These are phyloP conservation scores for Spea multiplicata DNA, from an alignment of 2,113 vertebrate genomes.

Conservation along the genomic window DNA sequence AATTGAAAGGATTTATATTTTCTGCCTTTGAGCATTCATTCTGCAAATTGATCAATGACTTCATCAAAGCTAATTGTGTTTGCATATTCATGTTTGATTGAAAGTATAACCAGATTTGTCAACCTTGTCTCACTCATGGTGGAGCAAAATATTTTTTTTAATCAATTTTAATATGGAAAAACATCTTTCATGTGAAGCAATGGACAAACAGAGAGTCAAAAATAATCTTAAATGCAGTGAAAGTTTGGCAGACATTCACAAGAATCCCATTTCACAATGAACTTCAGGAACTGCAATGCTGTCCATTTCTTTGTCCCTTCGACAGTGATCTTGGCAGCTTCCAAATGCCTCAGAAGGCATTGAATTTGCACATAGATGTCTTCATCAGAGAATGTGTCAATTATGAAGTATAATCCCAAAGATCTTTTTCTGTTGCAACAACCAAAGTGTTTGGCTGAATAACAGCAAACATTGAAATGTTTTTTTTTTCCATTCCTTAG, in stretches of 20 bases:
- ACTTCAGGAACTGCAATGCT: neutral
- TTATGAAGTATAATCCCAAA: neutral
- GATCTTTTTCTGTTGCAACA: slow-evolving; percentile 5
- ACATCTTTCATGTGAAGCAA: neutral
- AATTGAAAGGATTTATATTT: too few species aligned
- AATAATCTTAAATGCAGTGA: neutral
- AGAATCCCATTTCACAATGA: too few species aligned
- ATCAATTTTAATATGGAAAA: neutral
- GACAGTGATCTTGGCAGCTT: too few species aligned
- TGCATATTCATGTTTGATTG: too few species aligned
- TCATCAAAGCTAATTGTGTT: too few species aligned
- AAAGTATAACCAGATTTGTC: too few species aligned
- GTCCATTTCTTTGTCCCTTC: too few species aligned
- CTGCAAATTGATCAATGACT: too few species aligned
- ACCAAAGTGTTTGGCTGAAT: neutral
- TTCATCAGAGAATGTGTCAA: neutral
- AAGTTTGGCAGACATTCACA: neutral
- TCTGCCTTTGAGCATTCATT: too few species aligned
- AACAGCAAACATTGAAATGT: too few species aligned
- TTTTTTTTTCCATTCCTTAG: neutral
- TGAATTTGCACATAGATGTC: too few species aligned
- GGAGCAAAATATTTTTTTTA: neutral
- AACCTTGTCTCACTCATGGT: neutral
- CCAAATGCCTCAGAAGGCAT: too few species aligned
- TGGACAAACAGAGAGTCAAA: slow-evolving; percentile 1